Percentiles rank a stretch among this genome's conserved stretches.
Evolutionary conservation across 2,113 vertebrate species (phyloP).

Genomic region (Oreocharis arfaki): DNA sequence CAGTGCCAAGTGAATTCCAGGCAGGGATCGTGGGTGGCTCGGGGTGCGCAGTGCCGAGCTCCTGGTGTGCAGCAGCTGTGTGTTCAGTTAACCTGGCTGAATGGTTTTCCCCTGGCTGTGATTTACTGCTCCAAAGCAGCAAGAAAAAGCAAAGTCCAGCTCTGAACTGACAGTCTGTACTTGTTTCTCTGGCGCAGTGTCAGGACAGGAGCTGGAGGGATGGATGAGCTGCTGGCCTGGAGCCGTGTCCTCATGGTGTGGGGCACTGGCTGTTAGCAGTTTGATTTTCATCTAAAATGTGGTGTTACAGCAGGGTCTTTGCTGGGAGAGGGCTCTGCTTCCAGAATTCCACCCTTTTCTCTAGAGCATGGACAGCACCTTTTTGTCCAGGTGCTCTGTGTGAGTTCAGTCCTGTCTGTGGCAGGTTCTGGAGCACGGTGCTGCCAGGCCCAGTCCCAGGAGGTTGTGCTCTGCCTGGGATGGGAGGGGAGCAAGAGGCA

Average conservation of each 20-base stretch:
- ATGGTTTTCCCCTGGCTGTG: not conserved
- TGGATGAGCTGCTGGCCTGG: not conserved
- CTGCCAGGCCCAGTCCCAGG: not conserved
- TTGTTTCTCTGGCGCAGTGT: not conserved
- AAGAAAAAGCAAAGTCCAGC: not conserved
- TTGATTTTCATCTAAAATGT: not conserved
- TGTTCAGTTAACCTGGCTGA: not conserved
- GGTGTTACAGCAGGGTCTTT: not conserved
- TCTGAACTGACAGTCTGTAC: not conserved
- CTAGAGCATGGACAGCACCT: not conserved
- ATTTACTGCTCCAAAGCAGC: not conserved
- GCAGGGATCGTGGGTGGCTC: not conserved
- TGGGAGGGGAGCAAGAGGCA: not conserved
- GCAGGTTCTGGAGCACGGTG: not conserved
- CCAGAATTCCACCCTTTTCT: not conserved
- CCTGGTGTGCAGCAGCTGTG: not conserved
- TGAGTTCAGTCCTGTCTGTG: not conserved
- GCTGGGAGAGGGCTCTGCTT: not conserved
- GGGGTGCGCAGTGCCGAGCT: not conserved
- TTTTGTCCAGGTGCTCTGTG: not conserved
- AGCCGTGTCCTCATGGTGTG: not conserved
- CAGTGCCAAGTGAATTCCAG: not conserved
- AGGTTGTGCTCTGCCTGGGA: not conserved
- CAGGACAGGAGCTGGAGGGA: not conserved
- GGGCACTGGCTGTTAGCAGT: not conserved